Base-by-base conservation (phyloP, 2,113 vertebrate species). In the Bothrops jararaca region DNA sequence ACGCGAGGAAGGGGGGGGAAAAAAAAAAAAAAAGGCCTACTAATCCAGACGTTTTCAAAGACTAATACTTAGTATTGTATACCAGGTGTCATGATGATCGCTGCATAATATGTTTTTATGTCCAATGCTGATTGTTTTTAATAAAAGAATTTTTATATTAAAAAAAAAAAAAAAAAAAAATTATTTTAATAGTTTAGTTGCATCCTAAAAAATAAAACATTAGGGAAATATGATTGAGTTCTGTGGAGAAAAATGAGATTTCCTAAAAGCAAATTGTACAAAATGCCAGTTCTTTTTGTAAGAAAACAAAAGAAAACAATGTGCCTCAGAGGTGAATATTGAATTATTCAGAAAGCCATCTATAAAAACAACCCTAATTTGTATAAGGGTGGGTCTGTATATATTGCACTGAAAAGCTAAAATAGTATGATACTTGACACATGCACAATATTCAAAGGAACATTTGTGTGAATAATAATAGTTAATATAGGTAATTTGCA, bases 361-460 rank as follows among this genome's bases (percentile, higher is more conserved):
- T 96, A 91, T 20, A 91, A 95, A 97, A 97, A 94, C 80, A 92
- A 93, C 95, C 91, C 89, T 93, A 52, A 94, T 95, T 95, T 95
- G 94, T 96, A 92, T 93, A 86, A 90, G 80, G 94, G 0, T 95
- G 90, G 95, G 20, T 93, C 42, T 90, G 56, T 93, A 86, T 93
- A 93, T 86, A 54, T 92, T 93, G 56, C 89, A 94, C 86, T 89
- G 85, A 93, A 95, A 94, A 92, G 53, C 94, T 95, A n/a, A 64
- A 95, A 94, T 95, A 92, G 95, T 96, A 94, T 96, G 94, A 97
- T 95, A 94, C 93, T 97, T 97, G 93, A 95, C 89, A 97, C 97
- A 95, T 96, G 94, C 94, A 94, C 95, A 96, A 96, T 97, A 97
- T 97, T 97, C 94, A 97, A 97, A 96, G 96, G 95, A 94, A 95